Evolutionary conservation across 2,797 vertebrate genomes (phyloP).

Genomic region (Myotis pilosus): DNA sequence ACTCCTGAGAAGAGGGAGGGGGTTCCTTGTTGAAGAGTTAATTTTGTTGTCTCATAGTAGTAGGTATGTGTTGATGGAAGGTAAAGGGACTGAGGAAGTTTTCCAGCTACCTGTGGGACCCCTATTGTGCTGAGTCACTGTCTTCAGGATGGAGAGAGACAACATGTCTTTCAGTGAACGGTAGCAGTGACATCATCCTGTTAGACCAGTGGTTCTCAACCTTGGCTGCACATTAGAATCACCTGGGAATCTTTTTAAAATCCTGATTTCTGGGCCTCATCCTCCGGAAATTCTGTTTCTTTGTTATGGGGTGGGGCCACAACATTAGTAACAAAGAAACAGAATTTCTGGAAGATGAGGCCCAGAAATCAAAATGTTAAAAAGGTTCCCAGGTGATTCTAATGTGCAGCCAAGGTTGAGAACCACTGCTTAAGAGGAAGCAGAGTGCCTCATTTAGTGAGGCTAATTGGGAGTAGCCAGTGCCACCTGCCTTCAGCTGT

Average conservation of each 20-base stretch:
- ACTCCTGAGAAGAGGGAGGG: not conserved
- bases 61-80: not conserved
- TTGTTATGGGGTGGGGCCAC: no score
- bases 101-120: not conserved
- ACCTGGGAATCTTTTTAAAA: no score
- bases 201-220: not conserved
- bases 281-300: no score
- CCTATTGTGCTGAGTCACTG: not conserved
- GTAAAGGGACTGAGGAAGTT: not conserved
- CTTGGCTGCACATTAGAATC: no score
- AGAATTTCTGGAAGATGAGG: no score
- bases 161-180: not conserved
- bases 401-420: no score
- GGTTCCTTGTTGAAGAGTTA: not conserved
- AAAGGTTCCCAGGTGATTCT: no score
- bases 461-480: not conserved
- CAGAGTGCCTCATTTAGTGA: not conserved
- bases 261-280: no score
- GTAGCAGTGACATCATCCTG: slow-evolving; percentile 10
- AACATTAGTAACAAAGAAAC: no score
- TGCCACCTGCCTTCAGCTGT: slow-evolving; percentile 51
- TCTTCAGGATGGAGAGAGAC: not conserved
- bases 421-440: not conserved
- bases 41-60: not conserved
- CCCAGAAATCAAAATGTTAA: no score